A percentile compares a stretch with the other conserved stretches of the same genome.
These are phyloP conservation scores for Vanacampus margaritifer DNA, from an alignment of 2,113 vertebrate genomes.

Conservation along the genomic window DNA sequence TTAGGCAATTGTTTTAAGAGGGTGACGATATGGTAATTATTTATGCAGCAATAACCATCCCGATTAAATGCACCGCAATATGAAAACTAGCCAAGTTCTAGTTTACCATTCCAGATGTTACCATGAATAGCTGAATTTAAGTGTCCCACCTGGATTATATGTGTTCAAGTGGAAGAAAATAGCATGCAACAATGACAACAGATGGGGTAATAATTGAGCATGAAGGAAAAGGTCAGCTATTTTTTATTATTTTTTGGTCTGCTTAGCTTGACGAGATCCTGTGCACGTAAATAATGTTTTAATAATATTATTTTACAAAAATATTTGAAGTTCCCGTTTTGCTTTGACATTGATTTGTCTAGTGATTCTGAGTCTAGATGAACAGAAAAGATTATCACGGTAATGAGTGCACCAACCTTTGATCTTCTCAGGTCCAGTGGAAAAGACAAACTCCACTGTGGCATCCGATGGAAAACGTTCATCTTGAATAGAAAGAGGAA, in stretches of 20 bases:
- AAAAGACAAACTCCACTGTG: conserved; percentile 88
- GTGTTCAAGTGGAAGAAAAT: neutral
- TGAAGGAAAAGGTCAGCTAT: neutral
- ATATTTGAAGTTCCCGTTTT: neutral
- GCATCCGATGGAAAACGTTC: conserved; percentile 86
- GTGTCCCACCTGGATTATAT: too few relatives aligned
- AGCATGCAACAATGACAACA: neutral
- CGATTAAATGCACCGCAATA: neutral
- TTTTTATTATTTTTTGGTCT: neutral
- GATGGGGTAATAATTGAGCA: neutral
- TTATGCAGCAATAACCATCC: neutral
- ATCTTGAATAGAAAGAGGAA: conserved; percentile 60
- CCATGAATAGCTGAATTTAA: too few relatives aligned
- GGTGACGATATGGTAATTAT: too few relatives aligned
- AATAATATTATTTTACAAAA: neutral
- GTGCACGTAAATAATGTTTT: neutral
- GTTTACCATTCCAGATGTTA: too few relatives aligned
- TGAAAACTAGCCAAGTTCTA: too few relatives aligned
- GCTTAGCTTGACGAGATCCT: neutral
- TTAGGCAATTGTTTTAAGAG: too few relatives aligned
- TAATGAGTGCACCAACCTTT: conserved; percentile 72
- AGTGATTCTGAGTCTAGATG: neutral
- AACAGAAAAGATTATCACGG: neutral
- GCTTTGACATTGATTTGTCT: neutral
- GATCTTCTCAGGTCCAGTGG: conserved; percentile 83